Evolutionary conservation across 1,140 invertebrate genomes (phyloP).

Genomic region (Drosophila bipectinata): DNA sequence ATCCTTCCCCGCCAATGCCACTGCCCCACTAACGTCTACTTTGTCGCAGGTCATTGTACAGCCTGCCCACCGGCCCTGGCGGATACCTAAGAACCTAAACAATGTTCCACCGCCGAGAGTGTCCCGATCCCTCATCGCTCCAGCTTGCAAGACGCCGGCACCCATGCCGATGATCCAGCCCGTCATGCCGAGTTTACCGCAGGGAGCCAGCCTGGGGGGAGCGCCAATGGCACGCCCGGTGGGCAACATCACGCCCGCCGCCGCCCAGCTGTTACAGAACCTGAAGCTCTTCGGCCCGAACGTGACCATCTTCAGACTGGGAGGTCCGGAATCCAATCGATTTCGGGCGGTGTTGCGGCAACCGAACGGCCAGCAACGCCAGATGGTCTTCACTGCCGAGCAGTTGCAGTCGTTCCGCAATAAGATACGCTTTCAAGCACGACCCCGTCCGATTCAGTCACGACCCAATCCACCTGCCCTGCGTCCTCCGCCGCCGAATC

Average conservation of each 20-base stretch:
- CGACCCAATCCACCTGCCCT: too few species aligned
- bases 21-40: not conserved
- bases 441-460: too few species aligned
- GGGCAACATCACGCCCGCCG: not conserved
- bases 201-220: too few species aligned
- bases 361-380: conserved; percentile 1
- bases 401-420: conserved; percentile 12
- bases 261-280: not conserved
- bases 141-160: not conserved
- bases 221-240: not conserved
- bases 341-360: conserved; percentile 12
- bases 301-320: conserved; percentile 4
- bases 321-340: not conserved
- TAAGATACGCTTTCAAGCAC: not conserved
- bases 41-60: conserved; percentile 22
- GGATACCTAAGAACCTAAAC: conserved; percentile 2
- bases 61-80: conserved; percentile 10
- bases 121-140: too few species aligned
- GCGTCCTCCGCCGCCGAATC: too few species aligned
- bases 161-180: too few species aligned
- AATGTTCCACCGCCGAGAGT: not conserved
- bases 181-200: not conserved
- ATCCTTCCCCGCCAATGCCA: not conserved
- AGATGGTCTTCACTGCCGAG: conserved; percentile 1
- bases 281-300: conserved; percentile 20